Base-by-base conservation (phyloP, 2,888 invertebrate genomes). In the Sabatieria punctata region DNA sequence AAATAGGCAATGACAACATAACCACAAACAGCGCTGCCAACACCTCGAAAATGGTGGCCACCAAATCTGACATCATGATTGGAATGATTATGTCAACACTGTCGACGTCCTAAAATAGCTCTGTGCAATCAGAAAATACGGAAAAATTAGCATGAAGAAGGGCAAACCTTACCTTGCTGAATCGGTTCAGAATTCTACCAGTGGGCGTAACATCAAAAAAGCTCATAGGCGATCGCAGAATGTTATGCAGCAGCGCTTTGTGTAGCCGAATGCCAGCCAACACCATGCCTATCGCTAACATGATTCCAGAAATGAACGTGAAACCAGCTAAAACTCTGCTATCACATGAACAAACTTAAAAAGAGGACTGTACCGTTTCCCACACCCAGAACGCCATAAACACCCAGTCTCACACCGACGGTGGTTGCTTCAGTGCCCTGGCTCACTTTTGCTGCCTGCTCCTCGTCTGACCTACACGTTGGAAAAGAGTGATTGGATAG, bases 191-290 rank as follows among this genome's bases (percentile, higher is more conserved):
- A 38, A 71, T 61, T 33, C 68, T 57, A 23, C 71, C 71, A 15
- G 62, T 54, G 11, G 69, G 68, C n/a, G 65, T 69, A 8, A 60
- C 58, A 52, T 69, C 70, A 46, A 67, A 70, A 56, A 70, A 69
- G 4, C 61, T 52, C 66, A 67, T 59, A 43, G 64, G 56, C 57
- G 59, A 58, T 26, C 57, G 60, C 35, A 69, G 53, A 8, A 68
- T 57, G 40, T 58, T 59, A 11, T 47, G 44, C 11, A 70, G 54
- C 43, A 70, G 54, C 13, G 51, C 45, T 26, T 43, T 48, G 54
- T 68, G 70, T 22, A 70, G 54, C 6, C 51, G 49, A 21, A 57
- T 47, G 18, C 67, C 65, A 15, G 69, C 69, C 26, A 52, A 43
- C 3, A 69, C 60, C 55, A 70, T 68, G 35, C 63, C 66, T 15